Evolutionary conservation across 1,140 invertebrate species (phyloP), one percentile per base, ranked within the genome.

Genomic region (Drosophila pachea): DNA sequence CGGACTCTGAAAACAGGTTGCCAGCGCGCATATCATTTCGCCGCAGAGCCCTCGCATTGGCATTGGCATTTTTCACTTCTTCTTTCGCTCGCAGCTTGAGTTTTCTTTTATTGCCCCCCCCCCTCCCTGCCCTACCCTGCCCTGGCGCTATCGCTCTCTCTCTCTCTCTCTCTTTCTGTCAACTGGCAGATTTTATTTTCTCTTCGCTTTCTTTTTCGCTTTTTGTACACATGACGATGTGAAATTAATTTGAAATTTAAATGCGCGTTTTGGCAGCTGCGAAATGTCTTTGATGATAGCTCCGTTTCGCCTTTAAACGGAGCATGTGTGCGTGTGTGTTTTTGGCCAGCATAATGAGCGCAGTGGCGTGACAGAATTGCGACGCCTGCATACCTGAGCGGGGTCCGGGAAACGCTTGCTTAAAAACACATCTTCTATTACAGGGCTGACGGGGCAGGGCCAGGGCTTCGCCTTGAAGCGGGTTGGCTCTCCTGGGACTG

Each of bases 231-330:
- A 74, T 86, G 77, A 65, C 69, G 76, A 73, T 52, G 35, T 38
- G 74, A 84, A 87, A 87, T 87, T 87, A 87, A 87, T 87, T 87
- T 87, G 84, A 87, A 87, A 87, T 87, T 87, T 87, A 87, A 87
- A 86, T 86, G 79, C 72, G 72, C 71, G 62, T 69, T 66, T 50
- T 73, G 68, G 76, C 71, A 78, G 73, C 64, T 78, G 65, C 45
- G 52, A 59, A 70, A 68, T 60, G 71, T 72, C 78, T 86, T 73
- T 86, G 74, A 74, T 74, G 79, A 68, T 69, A 47, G 72, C 43
- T 62, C 55, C 43, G 40, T 55, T 66, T 66, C 22, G 63, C 33
- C 55, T 60, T 60, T 60, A 45, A 45, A 69, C 47, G 38, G 22
- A 22, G 53, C 67, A 69, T 69, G 38, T 65, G 60, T 36, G 45